Percentiles rank a stretch among this genome's conserved stretches.
Conservation (phyloP, 2,797 vertebrate genomes). For the Sus cebifrons region DNA sequence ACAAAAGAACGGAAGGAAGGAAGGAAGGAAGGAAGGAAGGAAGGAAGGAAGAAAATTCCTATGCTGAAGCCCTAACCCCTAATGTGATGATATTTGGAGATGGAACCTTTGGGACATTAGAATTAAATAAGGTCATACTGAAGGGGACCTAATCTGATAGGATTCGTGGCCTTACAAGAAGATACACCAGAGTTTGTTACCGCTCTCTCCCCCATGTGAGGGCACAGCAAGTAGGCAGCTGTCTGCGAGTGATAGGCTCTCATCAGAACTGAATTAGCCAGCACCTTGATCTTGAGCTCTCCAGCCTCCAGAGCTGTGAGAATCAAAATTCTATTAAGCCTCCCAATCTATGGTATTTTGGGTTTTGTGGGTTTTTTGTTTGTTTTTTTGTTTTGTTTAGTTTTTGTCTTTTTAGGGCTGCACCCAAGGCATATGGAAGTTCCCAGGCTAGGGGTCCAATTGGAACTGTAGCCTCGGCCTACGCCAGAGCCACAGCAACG, state of each 20-base stretch:
- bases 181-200: background rate
- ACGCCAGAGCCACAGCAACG: too few species aligned
- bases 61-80: background rate
- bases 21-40: too few species aligned
- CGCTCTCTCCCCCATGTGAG: background rate
- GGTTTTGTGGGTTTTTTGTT: too few species aligned
- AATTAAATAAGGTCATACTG: background rate
- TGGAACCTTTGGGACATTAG: background rate
- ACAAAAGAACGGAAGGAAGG: too few species aligned
- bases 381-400: too few species aligned
- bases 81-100: background rate
- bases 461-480: too few species aligned
- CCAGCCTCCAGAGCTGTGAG: background rate
- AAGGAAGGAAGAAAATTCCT: background rate
- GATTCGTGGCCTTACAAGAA: background rate
- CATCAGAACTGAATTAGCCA: background rate
- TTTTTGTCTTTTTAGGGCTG: too few species aligned
- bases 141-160: background rate
- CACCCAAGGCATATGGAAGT: too few species aligned
- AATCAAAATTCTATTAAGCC: background rate
- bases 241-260: background rate
- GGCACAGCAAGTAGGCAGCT: background rate
- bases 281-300: background rate
- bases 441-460: too few species aligned
- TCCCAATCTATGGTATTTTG: conserved; percentile 2